Evolutionary conservation across 2,113 vertebrate species (phyloP).

Genomic region (Heterotilapia buettikoferi): DNA sequence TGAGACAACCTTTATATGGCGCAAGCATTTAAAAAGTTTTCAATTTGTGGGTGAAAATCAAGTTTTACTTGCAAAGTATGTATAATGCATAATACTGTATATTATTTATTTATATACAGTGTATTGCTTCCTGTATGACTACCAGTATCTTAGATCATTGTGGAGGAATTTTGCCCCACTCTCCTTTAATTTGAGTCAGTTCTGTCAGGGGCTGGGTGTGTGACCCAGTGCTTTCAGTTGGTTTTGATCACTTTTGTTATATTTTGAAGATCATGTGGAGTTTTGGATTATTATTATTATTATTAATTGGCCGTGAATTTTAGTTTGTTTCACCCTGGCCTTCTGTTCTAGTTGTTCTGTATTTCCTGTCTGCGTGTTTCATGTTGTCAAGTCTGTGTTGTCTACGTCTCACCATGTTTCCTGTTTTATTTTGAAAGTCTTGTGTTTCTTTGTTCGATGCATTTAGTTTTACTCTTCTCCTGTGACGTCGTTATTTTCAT

Average conservation of each 20-base stretch:
- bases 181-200: neutral
- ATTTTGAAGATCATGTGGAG: neutral
- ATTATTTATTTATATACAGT: neutral
- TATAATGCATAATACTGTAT: neutral
- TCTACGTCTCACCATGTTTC: neutral
- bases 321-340: neutral
- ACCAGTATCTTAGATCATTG: neutral
- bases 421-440: neutral
- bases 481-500: fast-evolving
- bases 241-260: neutral
- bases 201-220: neutral
- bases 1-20: neutral
- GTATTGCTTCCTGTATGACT: neutral
- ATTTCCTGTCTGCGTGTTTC: neutral
- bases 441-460: neutral
- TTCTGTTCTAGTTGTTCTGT: fast-evolving
- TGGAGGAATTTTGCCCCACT: neutral
- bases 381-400: neutral
- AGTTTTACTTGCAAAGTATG: neutral
- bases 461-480: neutral
- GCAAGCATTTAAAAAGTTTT: neutral
- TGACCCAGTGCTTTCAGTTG: neutral
- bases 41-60: neutral
- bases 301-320: neutral
- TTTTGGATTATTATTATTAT: neutral